Evolutionary conservation across 2,797 vertebrate species (phyloP), one percentile per base, ranked within the genome.

Genomic region (Salarias fasciatus): DNA sequence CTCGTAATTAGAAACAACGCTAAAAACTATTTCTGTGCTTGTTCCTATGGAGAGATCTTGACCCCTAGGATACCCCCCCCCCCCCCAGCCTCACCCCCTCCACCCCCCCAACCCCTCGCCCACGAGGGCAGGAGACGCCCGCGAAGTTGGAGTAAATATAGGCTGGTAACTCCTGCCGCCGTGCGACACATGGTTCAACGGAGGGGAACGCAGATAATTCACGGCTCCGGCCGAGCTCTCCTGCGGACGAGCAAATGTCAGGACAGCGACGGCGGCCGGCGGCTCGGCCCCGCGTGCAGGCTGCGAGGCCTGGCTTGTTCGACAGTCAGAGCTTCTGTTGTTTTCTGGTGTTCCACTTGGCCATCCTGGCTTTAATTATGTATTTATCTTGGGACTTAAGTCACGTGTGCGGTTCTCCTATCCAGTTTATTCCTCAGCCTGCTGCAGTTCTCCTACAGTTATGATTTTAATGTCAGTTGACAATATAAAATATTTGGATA

Each of bases 1-100:
- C 51, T 94, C 88, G 89, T 94, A 96, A 96, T 95, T 95, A 95
- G 94, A 94, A 95, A 94, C 93, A 95, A 92, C 93, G 72, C 88
- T 85, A 84, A 72, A 24, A 92, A 86, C 94, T 95, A 95, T 96
- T 96, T 91, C 87, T 80, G 87, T 88, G 88, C 88, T 82, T 92
- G 92, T 91, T 90, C 93, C 94, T 95, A 94, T 86, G 91, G 86
- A 87, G 90, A 75, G 92, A 92, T 89, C 91, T 92, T 91, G 82
- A 93, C 89, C 72, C 71, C 77, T 76, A 81, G 86, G 89, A 88
- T 79, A 71, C 80, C 18, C 18, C 2, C 18, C 18, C 24, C 18
- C 61, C 83, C 58, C 53, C 2, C n/a, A n/a, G n/a, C 74, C 33
- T 85, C 53, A 8, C 33, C 54, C 82, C 71, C 69, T 6, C 84